A percentile compares a stretch with the other conserved stretches of the same genome.
Evolutionary conservation across 2,797 vertebrate species (phyloP).

Genomic region (Gallinago solitaria): DNA sequence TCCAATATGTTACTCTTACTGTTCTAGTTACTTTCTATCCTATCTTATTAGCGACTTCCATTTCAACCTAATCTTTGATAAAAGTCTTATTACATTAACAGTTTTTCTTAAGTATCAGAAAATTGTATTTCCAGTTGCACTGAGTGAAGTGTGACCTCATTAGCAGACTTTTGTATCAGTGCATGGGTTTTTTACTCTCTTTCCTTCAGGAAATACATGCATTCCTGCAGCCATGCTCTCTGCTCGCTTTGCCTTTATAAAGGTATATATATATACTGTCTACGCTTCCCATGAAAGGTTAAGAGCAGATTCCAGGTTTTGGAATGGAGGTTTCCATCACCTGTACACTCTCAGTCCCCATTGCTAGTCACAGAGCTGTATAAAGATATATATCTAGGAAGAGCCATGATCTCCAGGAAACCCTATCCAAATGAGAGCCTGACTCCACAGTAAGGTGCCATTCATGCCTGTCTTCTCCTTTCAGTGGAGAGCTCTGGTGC

Average conservation of each 20-base stretch:
- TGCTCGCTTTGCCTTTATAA: neutral
- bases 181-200: neutral
- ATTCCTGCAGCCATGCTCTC: neutral
- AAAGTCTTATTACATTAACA: slow-evolving; percentile 70
- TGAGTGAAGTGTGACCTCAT: slow-evolving; percentile 53
- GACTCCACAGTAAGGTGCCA: neutral
- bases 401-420: neutral
- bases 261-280: accelerated
- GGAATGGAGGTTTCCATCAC: neutral
- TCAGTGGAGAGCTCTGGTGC: neutral
- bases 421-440: neutral
- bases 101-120: slow-evolving; percentile 63
- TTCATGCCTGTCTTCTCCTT: neutral
- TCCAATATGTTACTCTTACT: slow-evolving; percentile 36
- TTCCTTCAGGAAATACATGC: neutral
- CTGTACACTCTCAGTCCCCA: neutral
- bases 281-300: neutral
- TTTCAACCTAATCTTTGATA: slow-evolving; percentile 67
- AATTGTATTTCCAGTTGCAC: slow-evolving; percentile 18
- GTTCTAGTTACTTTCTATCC: slow-evolving; percentile 58
- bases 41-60: slow-evolving; percentile 70
- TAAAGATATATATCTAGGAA: neutral
- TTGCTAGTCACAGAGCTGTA: neutral
- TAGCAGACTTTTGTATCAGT: neutral
- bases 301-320: neutral